These are phyloP conservation scores for Dryobotodes eremita DNA, from an alignment of 2,888 invertebrate species.

Conservation along the genomic window DNA sequence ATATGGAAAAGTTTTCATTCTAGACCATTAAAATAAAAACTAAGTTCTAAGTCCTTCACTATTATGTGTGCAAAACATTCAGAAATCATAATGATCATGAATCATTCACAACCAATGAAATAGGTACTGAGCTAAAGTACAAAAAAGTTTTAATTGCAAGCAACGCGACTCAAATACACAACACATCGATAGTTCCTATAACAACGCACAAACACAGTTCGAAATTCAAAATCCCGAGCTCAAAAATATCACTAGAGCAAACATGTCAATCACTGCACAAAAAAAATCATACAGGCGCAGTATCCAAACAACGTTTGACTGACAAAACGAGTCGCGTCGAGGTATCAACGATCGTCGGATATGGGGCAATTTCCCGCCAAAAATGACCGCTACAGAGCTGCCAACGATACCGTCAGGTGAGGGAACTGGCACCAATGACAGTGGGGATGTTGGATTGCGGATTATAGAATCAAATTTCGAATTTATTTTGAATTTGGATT, in stretches of 20 bases:
- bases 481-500: conserved; percentile 33
- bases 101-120: neutral
- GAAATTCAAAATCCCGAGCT: conserved; percentile 17
- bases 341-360: conserved; percentile 86
- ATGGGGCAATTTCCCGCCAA: conserved; percentile 88
- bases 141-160: neutral
- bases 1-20: neutral
- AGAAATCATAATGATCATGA: no score
- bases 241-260: conserved; percentile 32
- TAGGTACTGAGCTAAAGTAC: neutral
- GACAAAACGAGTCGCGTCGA: conserved; percentile 76
- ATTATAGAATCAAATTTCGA: conserved; percentile 43
- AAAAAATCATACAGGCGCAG: conserved; percentile 51
- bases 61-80: neutral
- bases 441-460: conserved; percentile 23
- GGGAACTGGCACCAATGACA: conserved; percentile 41
- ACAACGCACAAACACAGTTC: neutral
- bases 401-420: conserved; percentile 75
- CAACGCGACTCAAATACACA: neutral
- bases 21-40: neutral
- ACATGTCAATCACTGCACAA: conserved; percentile 56
- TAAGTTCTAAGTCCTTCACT: neutral
- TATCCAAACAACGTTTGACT: conserved; percentile 68
- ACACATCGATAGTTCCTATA: neutral
- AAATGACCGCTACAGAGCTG: conserved; percentile 84